Base-by-base conservation (phyloP, 2,888 invertebrate genomes). In the Drosophila melanosoma region DNA sequence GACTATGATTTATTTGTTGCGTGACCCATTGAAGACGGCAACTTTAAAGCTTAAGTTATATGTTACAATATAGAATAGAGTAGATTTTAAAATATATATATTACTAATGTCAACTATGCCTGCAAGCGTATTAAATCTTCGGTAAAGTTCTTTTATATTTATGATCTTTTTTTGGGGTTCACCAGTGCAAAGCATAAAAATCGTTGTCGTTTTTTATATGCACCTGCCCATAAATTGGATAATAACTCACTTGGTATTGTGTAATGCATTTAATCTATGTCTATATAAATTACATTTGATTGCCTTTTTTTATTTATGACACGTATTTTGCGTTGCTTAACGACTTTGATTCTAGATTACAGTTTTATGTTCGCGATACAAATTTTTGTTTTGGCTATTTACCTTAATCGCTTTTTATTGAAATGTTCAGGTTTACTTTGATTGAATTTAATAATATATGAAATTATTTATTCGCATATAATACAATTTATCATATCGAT, bases 171-270 rank as follows among this genome's bases (percentile, higher is more conserved):
- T 63, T 20, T 32, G 49, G 64, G 26, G 51, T 42, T 52, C 15
- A 52, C 40, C 36, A 11, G 20, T 32, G 51, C 32, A 15, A 51
- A 45, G 23, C 53, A 61, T 69, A 60, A 49, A 49, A 69, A 40
- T 62, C 29, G 56, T 54, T 59, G 65, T 23, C 48, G 35, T n/a
- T 53, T 23, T 48, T 15, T 11, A 42, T 61, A 15, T 15, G 15
- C 23, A 70, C 51, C 57, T 71, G 52, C 17, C 33, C 45, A 70
- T 42, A 62, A 74, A 79, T 62, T 67, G 51, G 52, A 69, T 74
- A 79, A 79, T 79, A 78, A 79, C 63, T 80, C 71, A 71, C 66
- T 80, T 60, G 5, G n/a, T 29, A 38, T 65, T 68, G 56, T 65
- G 67, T 60, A 79, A 73, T 65, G 35, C 53, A 48, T 35, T 42